Percentiles rank a stretch among this genome's conserved stretches.
phyloP scores from a whole-genome alignment of 2,113 vertebrate species.

The Trematocara macrostoma region DNA sequence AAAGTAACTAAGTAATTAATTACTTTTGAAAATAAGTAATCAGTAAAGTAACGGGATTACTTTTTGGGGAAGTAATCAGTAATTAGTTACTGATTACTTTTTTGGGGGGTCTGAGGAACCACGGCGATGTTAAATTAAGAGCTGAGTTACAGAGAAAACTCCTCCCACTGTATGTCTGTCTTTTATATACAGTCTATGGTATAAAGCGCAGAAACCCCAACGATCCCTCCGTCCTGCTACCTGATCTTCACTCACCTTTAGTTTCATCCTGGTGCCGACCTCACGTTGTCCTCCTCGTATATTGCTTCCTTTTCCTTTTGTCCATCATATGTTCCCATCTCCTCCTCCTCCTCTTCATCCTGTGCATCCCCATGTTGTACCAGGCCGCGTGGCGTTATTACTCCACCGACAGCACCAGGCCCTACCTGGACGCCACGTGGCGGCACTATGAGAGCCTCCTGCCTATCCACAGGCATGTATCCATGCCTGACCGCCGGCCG shows the following conservation, averaged over 20 bases:
- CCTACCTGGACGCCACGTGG: constrained; percentile 78
- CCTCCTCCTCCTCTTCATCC: constrained; percentile 13
- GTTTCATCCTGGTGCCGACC: background rate
- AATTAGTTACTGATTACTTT: too few relatives aligned
- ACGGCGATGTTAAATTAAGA: background rate
- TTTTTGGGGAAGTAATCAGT: too few relatives aligned
- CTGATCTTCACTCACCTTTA: background rate
- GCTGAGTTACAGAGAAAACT: background rate
- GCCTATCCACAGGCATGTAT: constrained; percentile 81
- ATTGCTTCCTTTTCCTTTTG: background rate
- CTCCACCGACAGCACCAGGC: constrained; percentile 75
- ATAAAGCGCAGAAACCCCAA: background rate
- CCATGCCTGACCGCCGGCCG: constrained; percentile 69
- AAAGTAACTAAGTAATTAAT: too few relatives aligned
- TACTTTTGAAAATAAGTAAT: too few relatives aligned
- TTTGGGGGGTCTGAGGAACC: accelerated
- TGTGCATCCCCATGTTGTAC: constrained; percentile 66
- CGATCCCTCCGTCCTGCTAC: background rate
- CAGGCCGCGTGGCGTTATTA: constrained; percentile 82
- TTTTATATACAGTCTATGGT: background rate
- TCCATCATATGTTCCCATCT: constrained; percentile 10
- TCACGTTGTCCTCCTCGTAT: background rate
- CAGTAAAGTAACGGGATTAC: too few relatives aligned
- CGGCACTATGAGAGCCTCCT: constrained; percentile 79
- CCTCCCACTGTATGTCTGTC: accelerated